These are phyloP conservation scores for Drosophila recens DNA, from an alignment of 2,888 invertebrate species.

Conservation along the genomic window DNA sequence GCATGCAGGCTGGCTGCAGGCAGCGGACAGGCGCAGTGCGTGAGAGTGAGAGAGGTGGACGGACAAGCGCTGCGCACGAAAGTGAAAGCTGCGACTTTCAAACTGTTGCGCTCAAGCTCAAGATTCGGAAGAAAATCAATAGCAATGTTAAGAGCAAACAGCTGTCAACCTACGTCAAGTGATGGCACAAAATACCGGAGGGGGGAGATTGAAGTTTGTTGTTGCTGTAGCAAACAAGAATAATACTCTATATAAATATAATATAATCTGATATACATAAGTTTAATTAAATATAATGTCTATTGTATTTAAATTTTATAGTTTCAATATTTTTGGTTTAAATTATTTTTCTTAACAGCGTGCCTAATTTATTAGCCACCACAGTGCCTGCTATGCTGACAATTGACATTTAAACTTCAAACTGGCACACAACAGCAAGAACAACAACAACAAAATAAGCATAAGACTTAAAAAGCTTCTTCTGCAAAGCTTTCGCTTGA, in stretches of 20 bases:
- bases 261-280: neutral
- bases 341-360: no score
- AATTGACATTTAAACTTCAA: conserved; percentile 68
- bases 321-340: no score
- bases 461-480: conserved; percentile 63
- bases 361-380: conserved; percentile 15
- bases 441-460: conserved; percentile 18
- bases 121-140: conserved; percentile 73
- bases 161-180: conserved; percentile 82
- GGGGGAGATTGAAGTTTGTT: conserved; percentile 10
- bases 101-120: conserved; percentile 70
- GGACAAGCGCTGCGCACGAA: conserved; percentile 58
- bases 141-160: conserved; percentile 68
- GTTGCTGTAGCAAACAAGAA: conserved; percentile 6
- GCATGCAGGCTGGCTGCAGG: conserved; percentile 38
- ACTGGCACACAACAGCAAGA: conserved; percentile 8
- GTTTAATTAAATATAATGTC: neutral
- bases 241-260: neutral
- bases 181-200: conserved; percentile 8
- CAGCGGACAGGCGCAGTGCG: conserved; percentile 52
- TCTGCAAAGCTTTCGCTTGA: conserved; percentile 52
- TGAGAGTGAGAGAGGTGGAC: conserved; percentile 18
- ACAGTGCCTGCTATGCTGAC: conserved; percentile 41
- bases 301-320: no score
- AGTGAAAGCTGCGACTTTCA: conserved; percentile 80